Conservation (phyloP, 2,888 invertebrate species). For the Chironomus riparius region DNA sequence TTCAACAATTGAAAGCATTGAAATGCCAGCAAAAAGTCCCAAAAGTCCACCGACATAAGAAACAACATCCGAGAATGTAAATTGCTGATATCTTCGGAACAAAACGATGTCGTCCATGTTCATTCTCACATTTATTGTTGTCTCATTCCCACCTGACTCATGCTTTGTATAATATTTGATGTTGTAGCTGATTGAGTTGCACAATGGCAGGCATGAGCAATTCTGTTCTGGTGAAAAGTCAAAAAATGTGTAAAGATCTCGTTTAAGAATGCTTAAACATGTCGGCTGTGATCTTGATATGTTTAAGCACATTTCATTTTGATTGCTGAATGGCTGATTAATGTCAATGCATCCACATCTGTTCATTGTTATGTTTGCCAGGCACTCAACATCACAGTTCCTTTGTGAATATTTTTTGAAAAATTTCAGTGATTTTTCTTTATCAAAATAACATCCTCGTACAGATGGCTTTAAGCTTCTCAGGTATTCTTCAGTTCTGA, state of each 20-base stretch:
- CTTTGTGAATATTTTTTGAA: too few relatives aligned
- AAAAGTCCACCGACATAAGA: not conserved
- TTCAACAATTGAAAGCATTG: not conserved
- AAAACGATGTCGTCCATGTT: not conserved
- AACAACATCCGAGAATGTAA: not conserved
- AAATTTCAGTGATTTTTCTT: too few relatives aligned
- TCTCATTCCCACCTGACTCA: not conserved
- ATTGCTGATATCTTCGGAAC: not conserved
- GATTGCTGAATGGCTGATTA: not conserved
- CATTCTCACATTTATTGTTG: not conserved
- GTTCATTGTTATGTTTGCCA: not conserved
- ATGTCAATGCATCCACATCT: not conserved
- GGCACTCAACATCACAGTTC: not conserved
- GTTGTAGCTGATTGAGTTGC: not conserved
- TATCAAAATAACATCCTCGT: too few relatives aligned
- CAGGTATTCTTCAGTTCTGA: too few relatives aligned
- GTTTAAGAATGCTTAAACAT: too few relatives aligned
- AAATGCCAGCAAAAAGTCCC: not conserved
- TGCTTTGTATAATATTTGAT: not conserved
- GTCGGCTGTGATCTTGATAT: too few relatives aligned
- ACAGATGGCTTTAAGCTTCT: too few relatives aligned
- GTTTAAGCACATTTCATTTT: too few relatives aligned
- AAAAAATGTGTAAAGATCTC: too few relatives aligned
- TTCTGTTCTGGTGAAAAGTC: not conserved
- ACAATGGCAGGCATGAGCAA: not conserved